Evolutionary conservation across 1,140 invertebrate genomes (phyloP).

Genomic region (Mya arenaria): DNA sequence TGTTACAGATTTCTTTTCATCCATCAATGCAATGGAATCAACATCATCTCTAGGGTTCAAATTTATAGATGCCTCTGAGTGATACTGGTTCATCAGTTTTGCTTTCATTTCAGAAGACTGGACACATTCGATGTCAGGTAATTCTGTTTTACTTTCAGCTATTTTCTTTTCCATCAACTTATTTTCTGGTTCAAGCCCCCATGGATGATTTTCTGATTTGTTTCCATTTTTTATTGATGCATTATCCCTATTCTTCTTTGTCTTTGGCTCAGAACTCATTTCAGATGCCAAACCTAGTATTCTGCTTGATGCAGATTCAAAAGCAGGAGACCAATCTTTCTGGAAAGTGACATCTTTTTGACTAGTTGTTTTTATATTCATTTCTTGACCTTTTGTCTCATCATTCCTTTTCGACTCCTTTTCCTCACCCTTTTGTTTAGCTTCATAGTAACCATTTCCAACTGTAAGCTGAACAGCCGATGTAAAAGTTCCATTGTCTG

Average conservation of each 20-base stretch:
- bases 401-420: no score
- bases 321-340: constrained; percentile 44
- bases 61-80: neutral
- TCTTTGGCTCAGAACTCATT: constrained; percentile 43
- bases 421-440: constrained; percentile 17
- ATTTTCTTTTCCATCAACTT: constrained; percentile 3
- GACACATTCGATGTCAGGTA: constrained; percentile 34
- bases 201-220: constrained; percentile 25
- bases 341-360: no score
- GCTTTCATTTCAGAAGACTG: neutral
- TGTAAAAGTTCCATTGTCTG: constrained; percentile 7
- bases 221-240: neutral
- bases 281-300: constrained; percentile 47
- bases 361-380: neutral
- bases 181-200: constrained; percentile 35
- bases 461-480: constrained; percentile 29
- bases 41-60: neutral
- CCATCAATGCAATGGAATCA: neutral
- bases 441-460: constrained; percentile 39
- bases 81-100: neutral
- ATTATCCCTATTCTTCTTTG: constrained; percentile 20
- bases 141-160: neutral
- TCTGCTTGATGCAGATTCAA: constrained; percentile 53
- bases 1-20: neutral
- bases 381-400: no score